Conservation (phyloP, 2,888 invertebrate genomes). For the Temnothorax unifasciatus region DNA sequence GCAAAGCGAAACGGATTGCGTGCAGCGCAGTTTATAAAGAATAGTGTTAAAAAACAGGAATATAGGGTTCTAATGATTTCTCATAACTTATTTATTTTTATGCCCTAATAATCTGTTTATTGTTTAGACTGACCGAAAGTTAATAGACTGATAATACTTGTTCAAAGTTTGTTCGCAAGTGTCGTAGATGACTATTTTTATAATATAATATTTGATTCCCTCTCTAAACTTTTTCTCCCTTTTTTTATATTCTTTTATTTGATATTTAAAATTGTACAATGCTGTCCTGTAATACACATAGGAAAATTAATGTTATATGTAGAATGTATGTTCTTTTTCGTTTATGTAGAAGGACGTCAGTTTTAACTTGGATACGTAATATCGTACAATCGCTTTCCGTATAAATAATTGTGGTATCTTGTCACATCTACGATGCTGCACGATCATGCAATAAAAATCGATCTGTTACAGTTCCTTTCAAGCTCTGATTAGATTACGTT, state of each 20-base stretch:
- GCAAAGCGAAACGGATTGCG: background rate
- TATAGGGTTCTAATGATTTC: conserved; percentile 35
- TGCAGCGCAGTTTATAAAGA: background rate
- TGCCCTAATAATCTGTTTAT: conserved; percentile 20
- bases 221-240: background rate
- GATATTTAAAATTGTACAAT: background rate
- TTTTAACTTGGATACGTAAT: conserved; percentile 12
- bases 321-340: background rate
- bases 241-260: conserved; percentile 30
- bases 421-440: conserved; percentile 30
- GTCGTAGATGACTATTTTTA: conserved; percentile 22
- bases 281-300: background rate
- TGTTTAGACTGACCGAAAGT: conserved; percentile 57
- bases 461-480: conserved; percentile 58
- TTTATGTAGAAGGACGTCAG: background rate
- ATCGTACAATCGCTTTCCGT: background rate
- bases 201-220: background rate
- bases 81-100: conserved; percentile 48
- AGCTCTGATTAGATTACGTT: conserved; percentile 36
- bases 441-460: conserved; percentile 48
- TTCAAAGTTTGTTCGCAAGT: conserved; percentile 33
- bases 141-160: conserved; percentile 59
- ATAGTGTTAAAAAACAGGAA: background rate
- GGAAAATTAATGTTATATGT: background rate
- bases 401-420: background rate